phyloP scores from a whole-genome alignment of 1,140 invertebrate genomes.

The Drosophila pseudoobscura region DNA sequence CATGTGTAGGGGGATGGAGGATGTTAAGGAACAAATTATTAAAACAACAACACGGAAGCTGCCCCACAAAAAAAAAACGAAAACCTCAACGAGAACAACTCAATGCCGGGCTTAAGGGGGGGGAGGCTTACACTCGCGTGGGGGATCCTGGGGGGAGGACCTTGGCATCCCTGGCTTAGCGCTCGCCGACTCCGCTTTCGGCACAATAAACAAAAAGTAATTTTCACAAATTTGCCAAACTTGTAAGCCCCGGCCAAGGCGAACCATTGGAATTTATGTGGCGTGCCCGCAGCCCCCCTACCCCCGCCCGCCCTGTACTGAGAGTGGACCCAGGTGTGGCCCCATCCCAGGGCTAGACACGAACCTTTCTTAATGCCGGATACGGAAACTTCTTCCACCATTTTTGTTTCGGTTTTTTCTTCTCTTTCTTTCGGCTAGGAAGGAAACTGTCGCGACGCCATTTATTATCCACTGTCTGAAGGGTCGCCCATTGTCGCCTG shows the following conservation, averaged over 20 bases:
- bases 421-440: constrained; percentile 38
- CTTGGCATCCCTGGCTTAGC: constrained; percentile 64
- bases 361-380: constrained; percentile 68
- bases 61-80: constrained; percentile 25
- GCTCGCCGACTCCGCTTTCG: constrained; percentile 55
- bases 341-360: constrained; percentile 25
- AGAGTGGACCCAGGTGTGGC: constrained; percentile 79
- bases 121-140: neutral
- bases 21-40: constrained; percentile 69
- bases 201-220: constrained; percentile 82
- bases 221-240: constrained; percentile 83
- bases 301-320: neutral
- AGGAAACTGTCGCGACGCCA: constrained; percentile 83
- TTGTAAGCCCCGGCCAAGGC: constrained; percentile 68
- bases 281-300: constrained; percentile 37
- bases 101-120: constrained; percentile 46
- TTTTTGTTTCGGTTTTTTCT: too few species aligned
- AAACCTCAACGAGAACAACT: constrained; percentile 64
- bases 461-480: constrained; percentile 79
- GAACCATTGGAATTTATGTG: constrained; percentile 79
- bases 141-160: constrained; percentile 26
- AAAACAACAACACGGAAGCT: constrained; percentile 55
- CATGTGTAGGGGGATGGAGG: constrained; percentile 52
- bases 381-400: constrained; percentile 52
- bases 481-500: constrained; percentile 71